These are phyloP conservation scores for Dryoscopus gambensis DNA, from an alignment of 2,113 vertebrate genomes.

Conservation along the genomic window DNA sequence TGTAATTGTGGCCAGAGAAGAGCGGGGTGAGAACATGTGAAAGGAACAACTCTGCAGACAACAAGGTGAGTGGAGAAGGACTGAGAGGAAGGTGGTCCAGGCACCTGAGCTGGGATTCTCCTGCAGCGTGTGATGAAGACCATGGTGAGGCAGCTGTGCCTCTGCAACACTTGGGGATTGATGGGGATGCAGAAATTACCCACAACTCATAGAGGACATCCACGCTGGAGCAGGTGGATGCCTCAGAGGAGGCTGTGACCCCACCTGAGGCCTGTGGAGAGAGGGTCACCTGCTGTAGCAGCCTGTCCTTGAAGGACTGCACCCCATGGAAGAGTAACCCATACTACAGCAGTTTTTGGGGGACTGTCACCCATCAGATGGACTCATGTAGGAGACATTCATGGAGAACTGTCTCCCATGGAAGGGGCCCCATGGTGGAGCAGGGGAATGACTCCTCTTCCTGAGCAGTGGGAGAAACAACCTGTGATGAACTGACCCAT, in stretches of 20 bases:
- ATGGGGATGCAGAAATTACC: not conserved
- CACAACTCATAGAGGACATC: not conserved
- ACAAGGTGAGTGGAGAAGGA: not conserved
- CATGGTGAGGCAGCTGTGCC: not conserved
- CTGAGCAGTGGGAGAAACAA: not conserved
- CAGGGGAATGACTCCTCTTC: not conserved
- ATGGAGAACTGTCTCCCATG: too few species aligned
- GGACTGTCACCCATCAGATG: accelerated
- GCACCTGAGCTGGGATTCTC: not conserved
- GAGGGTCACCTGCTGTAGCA: not conserved
- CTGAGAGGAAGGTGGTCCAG: not conserved
- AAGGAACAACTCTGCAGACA: not conserved
- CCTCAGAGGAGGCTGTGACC: not conserved
- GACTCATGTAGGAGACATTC: not conserved
- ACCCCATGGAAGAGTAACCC: not conserved
- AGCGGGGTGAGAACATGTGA: accelerated
- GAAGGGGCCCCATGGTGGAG: accelerated
- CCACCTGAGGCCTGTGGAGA: not conserved
- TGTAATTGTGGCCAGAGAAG: accelerated
- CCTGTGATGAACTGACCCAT: not conserved
- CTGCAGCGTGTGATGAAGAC: too few species aligned
- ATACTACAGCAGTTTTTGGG: too few species aligned
- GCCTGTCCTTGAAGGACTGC: not conserved
- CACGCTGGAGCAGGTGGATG: not conserved
- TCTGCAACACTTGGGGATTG: not conserved